phyloP scores from a whole-genome alignment of 2,888 invertebrate species.

The Andrena minutula region DNA sequence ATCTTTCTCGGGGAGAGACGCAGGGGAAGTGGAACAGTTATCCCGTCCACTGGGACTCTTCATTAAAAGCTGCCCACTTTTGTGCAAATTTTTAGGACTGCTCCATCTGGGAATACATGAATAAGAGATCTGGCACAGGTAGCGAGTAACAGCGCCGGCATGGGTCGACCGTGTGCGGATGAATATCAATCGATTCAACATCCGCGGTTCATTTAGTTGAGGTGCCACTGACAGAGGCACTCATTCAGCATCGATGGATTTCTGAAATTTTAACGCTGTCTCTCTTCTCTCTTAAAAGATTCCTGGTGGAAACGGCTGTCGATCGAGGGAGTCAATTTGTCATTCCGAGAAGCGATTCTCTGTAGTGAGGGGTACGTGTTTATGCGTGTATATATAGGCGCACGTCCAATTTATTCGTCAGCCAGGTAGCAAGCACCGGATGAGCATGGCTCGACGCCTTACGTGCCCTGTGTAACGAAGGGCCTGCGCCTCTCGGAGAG shows the following conservation, averaged over 20 bases:
- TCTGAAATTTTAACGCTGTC: too few relatives aligned
- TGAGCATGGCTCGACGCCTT: constrained; percentile 75
- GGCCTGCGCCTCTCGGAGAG: constrained; percentile 14
- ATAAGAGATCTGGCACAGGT: background rate
- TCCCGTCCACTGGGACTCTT: background rate
- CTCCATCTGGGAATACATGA: background rate
- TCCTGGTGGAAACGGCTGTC: constrained; percentile 13
- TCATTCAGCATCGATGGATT: too few relatives aligned
- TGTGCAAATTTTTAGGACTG: background rate
- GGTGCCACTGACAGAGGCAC: too few relatives aligned
- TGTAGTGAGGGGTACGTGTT: constrained; percentile 29
- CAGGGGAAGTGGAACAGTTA: constrained; percentile 3
- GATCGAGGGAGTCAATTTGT: constrained; percentile 58
- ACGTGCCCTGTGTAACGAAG: constrained; percentile 73
- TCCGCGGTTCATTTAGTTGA: too few relatives aligned
- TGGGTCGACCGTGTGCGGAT: too few relatives aligned
- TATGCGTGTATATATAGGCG: constrained; percentile 41
- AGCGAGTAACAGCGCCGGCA: too few relatives aligned
- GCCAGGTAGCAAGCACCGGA: constrained; percentile 79
- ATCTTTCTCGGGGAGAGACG: background rate
- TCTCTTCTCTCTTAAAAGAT: background rate
- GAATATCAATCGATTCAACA: too few relatives aligned
- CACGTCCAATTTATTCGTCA: constrained; percentile 78
- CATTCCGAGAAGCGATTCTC: constrained; percentile 59
- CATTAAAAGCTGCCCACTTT: background rate